These are phyloP conservation scores for Typhlichthys subterraneus DNA, from an alignment of 2,797 vertebrate species.

Conservation along the genomic window DNA sequence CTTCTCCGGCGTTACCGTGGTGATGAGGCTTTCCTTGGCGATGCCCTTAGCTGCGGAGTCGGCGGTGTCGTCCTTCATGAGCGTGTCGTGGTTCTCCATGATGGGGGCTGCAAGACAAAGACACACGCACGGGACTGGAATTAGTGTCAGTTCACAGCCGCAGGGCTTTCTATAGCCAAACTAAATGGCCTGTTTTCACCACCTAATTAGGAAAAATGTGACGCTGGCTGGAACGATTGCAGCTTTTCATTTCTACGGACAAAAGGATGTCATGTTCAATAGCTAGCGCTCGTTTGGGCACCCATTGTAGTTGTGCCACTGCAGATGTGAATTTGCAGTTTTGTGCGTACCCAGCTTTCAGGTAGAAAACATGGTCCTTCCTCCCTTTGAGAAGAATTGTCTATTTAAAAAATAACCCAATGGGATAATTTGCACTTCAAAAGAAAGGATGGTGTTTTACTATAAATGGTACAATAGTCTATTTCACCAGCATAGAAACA, in stretches of 20 bases:
- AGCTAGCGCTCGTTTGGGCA: conserved; percentile 1
- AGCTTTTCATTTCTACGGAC: not conserved
- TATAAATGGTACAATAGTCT: not conserved
- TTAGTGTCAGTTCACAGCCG: not conserved
- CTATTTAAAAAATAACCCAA: conserved; percentile 3
- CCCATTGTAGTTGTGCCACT: conserved; percentile 10
- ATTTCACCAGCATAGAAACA: not conserved
- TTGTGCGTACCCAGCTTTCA: conserved; percentile 16
- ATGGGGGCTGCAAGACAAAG: conserved; percentile 81
- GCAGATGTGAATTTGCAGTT: not conserved
- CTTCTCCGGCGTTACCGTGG: conserved; percentile 91
- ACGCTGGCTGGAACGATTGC: not conserved
- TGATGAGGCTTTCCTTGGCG: conserved; percentile 90
- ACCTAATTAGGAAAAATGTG: not conserved
- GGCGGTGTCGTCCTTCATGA: conserved; percentile 87
- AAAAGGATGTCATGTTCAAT: conserved; percentile 7
- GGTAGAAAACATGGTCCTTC: conserved; percentile 5
- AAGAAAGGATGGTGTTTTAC: not conserved
- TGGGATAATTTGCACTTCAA: not conserved
- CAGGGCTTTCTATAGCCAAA: too few species aligned
- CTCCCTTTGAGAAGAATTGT: not conserved
- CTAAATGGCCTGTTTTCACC: too few species aligned
- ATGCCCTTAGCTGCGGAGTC: conserved; percentile 85
- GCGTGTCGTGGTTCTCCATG: conserved; percentile 92
- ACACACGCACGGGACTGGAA: conserved; percentile 1